Evolutionary conservation across 2,888 invertebrate species (phyloP).

Genomic region (Acleris emargana): DNA sequence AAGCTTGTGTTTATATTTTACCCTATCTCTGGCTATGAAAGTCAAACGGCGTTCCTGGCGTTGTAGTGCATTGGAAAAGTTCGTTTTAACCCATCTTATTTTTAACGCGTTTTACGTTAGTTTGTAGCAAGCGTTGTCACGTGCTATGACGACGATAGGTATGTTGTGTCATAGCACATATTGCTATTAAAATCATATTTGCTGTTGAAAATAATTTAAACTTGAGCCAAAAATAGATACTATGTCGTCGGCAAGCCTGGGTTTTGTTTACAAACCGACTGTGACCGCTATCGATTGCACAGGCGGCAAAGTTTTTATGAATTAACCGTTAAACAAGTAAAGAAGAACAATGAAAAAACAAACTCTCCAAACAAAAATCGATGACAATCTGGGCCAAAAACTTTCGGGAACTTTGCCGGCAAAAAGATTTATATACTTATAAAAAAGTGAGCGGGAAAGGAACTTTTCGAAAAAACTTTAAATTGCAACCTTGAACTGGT

Average conservation of each 20-base stretch:
- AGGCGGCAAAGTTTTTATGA: constrained; percentile 82
- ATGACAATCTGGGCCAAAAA: constrained; percentile 85
- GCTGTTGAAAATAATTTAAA: too few relatives aligned
- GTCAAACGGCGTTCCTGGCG: neutral
- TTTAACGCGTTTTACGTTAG: neutral
- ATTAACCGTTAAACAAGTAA: constrained; percentile 84
- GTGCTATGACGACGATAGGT: neutral
- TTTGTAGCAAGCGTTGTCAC: neutral
- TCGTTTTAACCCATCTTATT: neutral
- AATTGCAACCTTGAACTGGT: constrained; percentile 84
- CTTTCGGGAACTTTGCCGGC: constrained; percentile 79
- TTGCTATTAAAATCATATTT: neutral
- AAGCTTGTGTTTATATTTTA: constrained; percentile 15
- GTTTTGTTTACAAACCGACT: constrained; percentile 73
- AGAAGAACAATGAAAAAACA: constrained; percentile 84
- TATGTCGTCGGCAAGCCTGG: constrained; percentile 14
- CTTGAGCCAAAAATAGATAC: neutral
- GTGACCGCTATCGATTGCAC: constrained; percentile 75
- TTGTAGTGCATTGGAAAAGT: neutral
- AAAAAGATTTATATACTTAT: constrained; percentile 84
- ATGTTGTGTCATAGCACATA: neutral
- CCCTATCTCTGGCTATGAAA: constrained; percentile 4
- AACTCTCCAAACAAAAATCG: constrained; percentile 85
- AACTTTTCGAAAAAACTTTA: constrained; percentile 84
- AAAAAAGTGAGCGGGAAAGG: constrained; percentile 81